Evolutionary conservation across 2,888 invertebrate genomes (phyloP), one percentile per base, ranked within the genome.

Genomic region (Apamea epomidion): DNA sequence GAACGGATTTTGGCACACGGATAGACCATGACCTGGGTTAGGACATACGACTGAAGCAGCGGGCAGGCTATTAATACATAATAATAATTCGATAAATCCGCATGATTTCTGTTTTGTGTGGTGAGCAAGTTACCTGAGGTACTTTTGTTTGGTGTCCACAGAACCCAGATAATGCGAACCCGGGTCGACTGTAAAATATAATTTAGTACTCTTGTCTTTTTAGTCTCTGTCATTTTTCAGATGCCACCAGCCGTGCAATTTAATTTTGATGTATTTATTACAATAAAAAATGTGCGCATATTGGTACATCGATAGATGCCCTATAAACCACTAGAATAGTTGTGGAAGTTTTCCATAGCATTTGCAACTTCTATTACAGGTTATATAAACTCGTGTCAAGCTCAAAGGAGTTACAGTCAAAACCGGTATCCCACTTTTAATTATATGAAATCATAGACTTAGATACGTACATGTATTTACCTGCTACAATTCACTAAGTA

Each of bases 321-420:
- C 64, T 73, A 75, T 72, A 75, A 74, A 81, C 48, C 76, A 71
- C 74, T 42, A 80, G 32, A 82, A 75, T 84, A 74, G 79, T 82
- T 73, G 51, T 69, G 70, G 81, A 76, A 74, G 29, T 78, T 84
- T 89, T 82, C 80, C 82, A 74, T 74, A 42, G 58, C 48, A 79
- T 64, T 84, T 77, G 82, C 64, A 87, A 87, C 64, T 65, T 67
- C 78, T 76, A 80, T 81, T 85, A 81, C 81, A 71, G 64, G 78
- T 89, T 88, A 74, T 75, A 73, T 82, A 83, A 88, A 81, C 81
- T 68, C 14, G 74, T 83, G 80, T 88, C 82, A 88, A 88, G 88
- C 78, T 89, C 80, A 88, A 85, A 85, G 80, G 77, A 88, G 83
- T 76, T 77, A 78, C 80, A 76, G 70, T 80, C 75, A 78, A 79